These are phyloP conservation scores for Eriosoma lanigerum DNA, from an alignment of 1,140 invertebrate genomes.

Conservation along the genomic window DNA sequence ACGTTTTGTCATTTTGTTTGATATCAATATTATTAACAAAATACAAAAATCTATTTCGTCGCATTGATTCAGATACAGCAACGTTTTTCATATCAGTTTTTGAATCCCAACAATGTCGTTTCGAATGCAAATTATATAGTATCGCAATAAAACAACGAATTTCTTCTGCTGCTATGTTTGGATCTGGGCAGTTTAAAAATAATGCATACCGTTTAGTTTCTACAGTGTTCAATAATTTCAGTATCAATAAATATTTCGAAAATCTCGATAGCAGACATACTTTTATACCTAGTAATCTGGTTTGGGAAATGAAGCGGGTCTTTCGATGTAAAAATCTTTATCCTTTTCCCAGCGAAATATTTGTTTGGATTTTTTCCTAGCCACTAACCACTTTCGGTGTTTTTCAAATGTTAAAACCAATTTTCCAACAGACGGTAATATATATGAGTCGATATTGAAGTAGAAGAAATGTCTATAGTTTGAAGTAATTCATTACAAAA, in stretches of 20 bases:
- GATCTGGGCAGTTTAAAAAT: slow-evolving; percentile 30
- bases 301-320: neutral
- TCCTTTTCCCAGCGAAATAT: neutral
- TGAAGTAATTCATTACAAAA: neutral
- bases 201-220: slow-evolving; percentile 52
- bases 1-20: no score
- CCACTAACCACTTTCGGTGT: neutral
- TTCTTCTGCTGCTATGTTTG: slow-evolving; percentile 26
- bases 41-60: no score
- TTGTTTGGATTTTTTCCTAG: slow-evolving; percentile 9
- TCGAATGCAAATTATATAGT: no score
- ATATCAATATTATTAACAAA: no score
- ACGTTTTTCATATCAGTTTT: no score
- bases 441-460: neutral
- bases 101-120: no score
- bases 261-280: slow-evolving; percentile 48
- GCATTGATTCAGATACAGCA: no score
- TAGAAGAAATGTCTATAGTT: neutral
- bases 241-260: slow-evolving; percentile 54
- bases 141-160: slow-evolving; percentile 23
- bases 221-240: slow-evolving; percentile 52
- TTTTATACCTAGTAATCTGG: slow-evolving; percentile 6
- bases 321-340: neutral
- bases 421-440: neutral
- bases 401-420: slow-evolving; percentile 1